These are phyloP conservation scores for Aegotheles bennettii DNA, from an alignment of 2,113 vertebrate species.

Conservation along the genomic window DNA sequence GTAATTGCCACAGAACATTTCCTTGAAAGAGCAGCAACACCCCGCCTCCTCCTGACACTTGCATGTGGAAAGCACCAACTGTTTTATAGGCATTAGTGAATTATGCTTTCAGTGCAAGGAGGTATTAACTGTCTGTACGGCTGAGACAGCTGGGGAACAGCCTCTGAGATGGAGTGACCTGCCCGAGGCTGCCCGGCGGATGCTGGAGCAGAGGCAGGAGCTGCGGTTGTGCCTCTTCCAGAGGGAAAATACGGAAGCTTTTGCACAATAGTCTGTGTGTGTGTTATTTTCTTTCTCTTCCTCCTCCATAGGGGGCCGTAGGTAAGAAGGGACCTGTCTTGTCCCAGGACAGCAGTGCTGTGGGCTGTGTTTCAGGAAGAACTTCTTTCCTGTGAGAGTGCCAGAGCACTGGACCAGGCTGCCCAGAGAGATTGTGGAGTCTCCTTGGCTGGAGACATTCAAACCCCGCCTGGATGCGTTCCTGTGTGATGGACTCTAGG, in stretches of 20 bases:
- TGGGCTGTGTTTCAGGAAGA: background rate
- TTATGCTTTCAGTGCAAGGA: background rate
- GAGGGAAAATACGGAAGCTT: background rate
- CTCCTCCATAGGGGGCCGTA: background rate
- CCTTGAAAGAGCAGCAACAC: constrained; percentile 46
- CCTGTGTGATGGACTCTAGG: no score
- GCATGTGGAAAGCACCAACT: constrained; percentile 48
- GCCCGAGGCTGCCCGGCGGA: background rate
- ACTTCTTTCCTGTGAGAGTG: background rate
- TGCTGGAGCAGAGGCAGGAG: background rate
- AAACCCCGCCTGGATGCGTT: no score
- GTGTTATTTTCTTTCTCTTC: background rate
- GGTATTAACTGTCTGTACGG: background rate
- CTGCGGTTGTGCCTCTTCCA: background rate
- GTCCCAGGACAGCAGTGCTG: rapidly evolving
- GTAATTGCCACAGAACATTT: constrained; percentile 54
- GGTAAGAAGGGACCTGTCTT: background rate
- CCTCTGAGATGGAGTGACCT: background rate
- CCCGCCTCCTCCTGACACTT: constrained; percentile 41
- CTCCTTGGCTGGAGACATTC: no score
- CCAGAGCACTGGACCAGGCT: no score
- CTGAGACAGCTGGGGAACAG: constrained; percentile 37
- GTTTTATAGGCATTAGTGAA: constrained; percentile 46
- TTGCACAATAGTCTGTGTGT: background rate
- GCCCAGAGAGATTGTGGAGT: no score